A percentile compares a stretch with the other conserved stretches of the same genome.
phyloP scores from a whole-genome alignment of 2,113 vertebrate genomes.

The Sarotherodon lohbergeri region DNA sequence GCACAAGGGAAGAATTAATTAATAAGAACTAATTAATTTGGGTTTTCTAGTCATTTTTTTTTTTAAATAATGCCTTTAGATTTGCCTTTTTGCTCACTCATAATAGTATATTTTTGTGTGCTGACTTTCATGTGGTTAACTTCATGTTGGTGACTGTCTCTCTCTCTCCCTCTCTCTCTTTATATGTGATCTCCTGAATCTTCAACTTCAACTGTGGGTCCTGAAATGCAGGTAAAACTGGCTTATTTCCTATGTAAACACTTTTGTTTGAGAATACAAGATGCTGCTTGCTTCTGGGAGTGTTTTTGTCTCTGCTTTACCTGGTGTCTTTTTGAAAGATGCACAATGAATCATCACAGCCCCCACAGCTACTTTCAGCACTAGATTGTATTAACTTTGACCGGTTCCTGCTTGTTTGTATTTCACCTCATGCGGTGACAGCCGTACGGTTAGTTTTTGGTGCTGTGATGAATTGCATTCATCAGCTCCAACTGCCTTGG shows the following conservation, averaged over 20 bases:
- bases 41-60: neutral
- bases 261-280: neutral
- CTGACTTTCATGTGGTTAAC: neutral
- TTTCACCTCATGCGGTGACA: neutral
- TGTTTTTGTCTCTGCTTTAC: neutral
- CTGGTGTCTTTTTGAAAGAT: neutral
- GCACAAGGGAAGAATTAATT: neutral
- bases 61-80: neutral
- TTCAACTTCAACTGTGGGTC: neutral
- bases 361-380: neutral
- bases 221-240: neutral
- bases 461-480: neutral
- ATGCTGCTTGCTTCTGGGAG: neutral
- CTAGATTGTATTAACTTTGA: neutral
- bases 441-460: conserved; percentile 3
- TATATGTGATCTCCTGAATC: neutral
- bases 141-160: neutral
- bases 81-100: neutral
- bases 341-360: neutral
- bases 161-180: neutral
- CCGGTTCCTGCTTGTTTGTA: conserved; percentile 18
- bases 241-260: neutral
- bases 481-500: neutral
- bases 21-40: neutral
- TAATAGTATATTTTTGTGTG: neutral